These are phyloP conservation scores for Equus quagga DNA, from an alignment of 2,113 vertebrate genomes.

Conservation along the genomic window DNA sequence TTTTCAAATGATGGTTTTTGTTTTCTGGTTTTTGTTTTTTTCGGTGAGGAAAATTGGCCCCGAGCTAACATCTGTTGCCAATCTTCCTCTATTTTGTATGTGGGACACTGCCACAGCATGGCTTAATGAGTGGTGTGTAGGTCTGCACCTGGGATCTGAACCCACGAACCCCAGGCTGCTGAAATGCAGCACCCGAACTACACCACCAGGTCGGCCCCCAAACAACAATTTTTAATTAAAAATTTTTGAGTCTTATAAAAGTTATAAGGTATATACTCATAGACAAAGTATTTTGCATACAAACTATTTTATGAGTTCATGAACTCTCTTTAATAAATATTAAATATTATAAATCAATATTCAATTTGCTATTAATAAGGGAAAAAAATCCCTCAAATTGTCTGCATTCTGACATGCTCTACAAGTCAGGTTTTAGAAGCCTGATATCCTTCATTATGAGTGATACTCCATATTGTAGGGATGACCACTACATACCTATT, in stretches of 20 bases:
- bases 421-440: neutral
- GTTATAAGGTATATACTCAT: neutral
- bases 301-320: conserved; percentile 26
- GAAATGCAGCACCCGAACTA: no score
- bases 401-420: neutral
- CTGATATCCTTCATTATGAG: neutral
- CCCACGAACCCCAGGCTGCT: no score
- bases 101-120: no score
- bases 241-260: neutral
- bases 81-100: no score
- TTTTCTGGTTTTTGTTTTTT: no score
- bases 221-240: neutral
- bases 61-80: no score
- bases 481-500: neutral
- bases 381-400: neutral
- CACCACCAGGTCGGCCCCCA: neutral
- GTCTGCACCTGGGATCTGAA: no score
- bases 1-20: neutral
- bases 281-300: neutral
- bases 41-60: no score
- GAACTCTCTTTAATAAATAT: neutral
- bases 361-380: neutral
- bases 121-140: no score
- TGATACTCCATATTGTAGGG: neutral
- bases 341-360: neutral